Percentiles rank a stretch among this genome's conserved stretches.
These are phyloP conservation scores for Sycophaga agraensis DNA, from an alignment of 1,140 invertebrate species.

Conservation along the genomic window DNA sequence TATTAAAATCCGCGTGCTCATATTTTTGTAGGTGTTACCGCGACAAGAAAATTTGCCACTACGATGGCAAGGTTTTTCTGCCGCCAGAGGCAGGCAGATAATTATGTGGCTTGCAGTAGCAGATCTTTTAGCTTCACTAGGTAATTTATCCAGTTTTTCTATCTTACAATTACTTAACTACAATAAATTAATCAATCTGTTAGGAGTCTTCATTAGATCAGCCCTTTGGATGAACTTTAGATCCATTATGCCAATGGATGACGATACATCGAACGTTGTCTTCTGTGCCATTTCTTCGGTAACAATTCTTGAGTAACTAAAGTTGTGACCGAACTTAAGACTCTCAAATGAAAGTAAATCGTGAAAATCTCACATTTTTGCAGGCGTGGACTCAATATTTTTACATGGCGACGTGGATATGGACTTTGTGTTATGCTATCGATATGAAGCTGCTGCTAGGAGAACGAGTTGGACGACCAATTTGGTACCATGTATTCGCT, in stretches of 20 bases:
- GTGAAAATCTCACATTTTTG: constrained; percentile 34
- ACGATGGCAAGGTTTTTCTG: constrained; percentile 61
- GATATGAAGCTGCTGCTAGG: constrained; percentile 72
- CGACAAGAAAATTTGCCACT: constrained; percentile 49
- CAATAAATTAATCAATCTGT: no score
- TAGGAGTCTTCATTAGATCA: constrained; percentile 74
- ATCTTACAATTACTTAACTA: neutral
- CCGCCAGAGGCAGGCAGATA: constrained; percentile 67
- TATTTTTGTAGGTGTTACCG: constrained; percentile 57
- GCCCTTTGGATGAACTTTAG: constrained; percentile 69
- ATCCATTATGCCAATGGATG: constrained; percentile 65
- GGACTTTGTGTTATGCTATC: constrained; percentile 80
- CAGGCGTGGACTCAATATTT: constrained; percentile 84
- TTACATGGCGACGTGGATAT: constrained; percentile 80
- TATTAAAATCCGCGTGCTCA: no score
- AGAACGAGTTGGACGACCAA: constrained; percentile 61
- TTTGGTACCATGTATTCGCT: constrained; percentile 67
- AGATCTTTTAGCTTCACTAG: constrained; percentile 74
- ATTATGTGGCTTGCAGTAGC: constrained; percentile 77
- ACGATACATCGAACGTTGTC: constrained; percentile 66
- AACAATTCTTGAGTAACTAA: constrained; percentile 39
- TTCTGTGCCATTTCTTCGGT: constrained; percentile 76
- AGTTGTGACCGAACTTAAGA: neutral
- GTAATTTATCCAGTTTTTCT: constrained; percentile 49
- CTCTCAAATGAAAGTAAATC: neutral